Base-by-base conservation (phyloP, 2,113 vertebrate species). In the Pimephales promelas region DNA sequence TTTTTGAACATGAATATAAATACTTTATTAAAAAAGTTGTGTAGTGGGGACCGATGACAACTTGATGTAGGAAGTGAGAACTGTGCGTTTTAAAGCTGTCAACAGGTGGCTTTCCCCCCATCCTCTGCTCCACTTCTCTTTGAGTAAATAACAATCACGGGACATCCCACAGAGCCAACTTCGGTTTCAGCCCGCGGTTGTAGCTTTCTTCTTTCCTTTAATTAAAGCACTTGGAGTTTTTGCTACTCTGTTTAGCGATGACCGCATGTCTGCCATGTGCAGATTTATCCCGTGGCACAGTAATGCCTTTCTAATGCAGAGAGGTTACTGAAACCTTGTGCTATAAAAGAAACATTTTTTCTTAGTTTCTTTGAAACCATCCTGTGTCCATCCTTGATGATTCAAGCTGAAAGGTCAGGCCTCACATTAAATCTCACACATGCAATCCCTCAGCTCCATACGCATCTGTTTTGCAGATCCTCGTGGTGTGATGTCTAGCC, bases 1-100 rank as follows among this genome's bases (percentile, higher is more conserved):
- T 81, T 71, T 77, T 86, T 86, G 83, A 87, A 87, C 88, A 9
- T 0, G 20, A 64, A 71, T 88, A 88, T 89, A 89, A 86, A 91
- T 91, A 74, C 85, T 86, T 90, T 62, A 31, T 87, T 91, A 90
- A 90, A 90, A 76, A 72, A 57, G 68, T 59, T 76, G 76, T 54
- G 68, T 56, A 59, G 45, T 61, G 31, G 82, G 85, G 77, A 83
- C 24, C 2, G 86, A 88, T 90, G 90, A 92, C 90, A 93, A 88
- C 85, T 90, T 54, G 90, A 90, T 90, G 89, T 86, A 86, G 82
- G 83, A 90, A 84, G 83, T 83, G 87, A 84, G 79, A 85, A 74
- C 6, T 43, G 56, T 66, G 83, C 87, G 64, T 90, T 92, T 87
- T 85, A 75, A 76, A 81, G 74, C 82, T 87, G 90, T 93, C 90